Percentiles rank a stretch among this genome's conserved stretches.
Conservation (phyloP, 2,888 invertebrate species). For the Pristionchus fissidentatus region DNA sequence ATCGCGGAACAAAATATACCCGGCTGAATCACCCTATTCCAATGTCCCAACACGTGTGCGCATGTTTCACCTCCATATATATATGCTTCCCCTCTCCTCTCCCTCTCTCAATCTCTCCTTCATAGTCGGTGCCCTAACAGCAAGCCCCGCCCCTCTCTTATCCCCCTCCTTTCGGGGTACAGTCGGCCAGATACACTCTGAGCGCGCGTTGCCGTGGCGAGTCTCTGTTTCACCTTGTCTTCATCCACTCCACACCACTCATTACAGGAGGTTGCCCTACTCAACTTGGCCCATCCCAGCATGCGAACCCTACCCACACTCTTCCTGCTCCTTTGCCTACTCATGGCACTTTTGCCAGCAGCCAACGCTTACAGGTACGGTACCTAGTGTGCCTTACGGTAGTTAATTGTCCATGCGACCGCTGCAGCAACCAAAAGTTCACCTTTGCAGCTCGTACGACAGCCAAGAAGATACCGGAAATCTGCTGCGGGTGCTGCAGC, state of each 20-base stretch:
- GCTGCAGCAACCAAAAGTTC: neutral
- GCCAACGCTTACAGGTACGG: conserved; percentile 5
- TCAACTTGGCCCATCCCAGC: conserved; percentile 18
- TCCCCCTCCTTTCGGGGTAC: too few species aligned
- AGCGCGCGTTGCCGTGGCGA: too few species aligned
- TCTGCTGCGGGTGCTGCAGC: conserved; percentile 26
- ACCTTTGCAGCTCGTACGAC: conserved; percentile 7
- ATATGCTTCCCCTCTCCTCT: neutral
- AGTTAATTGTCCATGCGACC: neutral
- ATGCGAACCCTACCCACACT: neutral
- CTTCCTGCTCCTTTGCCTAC: conserved; percentile 35
- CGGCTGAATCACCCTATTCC: too few species aligned
- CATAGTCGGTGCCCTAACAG: neutral
- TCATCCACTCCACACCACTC: neutral
- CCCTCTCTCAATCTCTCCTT: neutral
- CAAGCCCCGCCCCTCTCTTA: neutral
- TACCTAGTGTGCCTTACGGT: neutral
- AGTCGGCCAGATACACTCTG: too few species aligned
- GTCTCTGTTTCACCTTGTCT: neutral
- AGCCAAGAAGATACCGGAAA: neutral
- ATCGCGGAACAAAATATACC: too few species aligned
- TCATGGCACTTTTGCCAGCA: conserved; percentile 7
- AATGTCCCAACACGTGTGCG: too few species aligned
- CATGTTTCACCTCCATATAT: neutral
- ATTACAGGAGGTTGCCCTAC: neutral